phyloP scores from a whole-genome alignment of 2,888 invertebrate species.

The Drosophila barbarae region DNA sequence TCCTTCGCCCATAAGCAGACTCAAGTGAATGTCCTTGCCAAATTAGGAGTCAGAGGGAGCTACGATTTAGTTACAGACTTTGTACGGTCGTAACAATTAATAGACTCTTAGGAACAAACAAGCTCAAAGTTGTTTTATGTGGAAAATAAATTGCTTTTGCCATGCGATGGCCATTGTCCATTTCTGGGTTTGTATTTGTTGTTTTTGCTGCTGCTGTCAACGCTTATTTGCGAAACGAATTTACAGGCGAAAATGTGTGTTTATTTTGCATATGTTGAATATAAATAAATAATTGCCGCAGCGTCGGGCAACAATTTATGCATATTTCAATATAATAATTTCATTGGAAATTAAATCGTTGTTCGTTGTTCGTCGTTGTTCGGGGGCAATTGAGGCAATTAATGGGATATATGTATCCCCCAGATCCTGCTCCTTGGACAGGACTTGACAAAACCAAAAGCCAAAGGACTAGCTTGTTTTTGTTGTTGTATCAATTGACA shows the following conservation, averaged over 20 bases:
- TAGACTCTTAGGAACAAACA: conserved; percentile 24
- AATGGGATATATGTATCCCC: not conserved
- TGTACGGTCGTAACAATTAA: conserved; percentile 30
- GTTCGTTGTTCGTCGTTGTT: conserved; percentile 6
- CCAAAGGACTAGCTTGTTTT: conserved; percentile 41
- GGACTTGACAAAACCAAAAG: conserved; percentile 13
- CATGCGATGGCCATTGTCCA: conserved; percentile 14
- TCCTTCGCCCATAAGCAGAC: too few relatives aligned
- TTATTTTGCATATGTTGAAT: conserved; percentile 47
- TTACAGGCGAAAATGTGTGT: conserved; percentile 33
- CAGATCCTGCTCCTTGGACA: conserved; percentile 5
- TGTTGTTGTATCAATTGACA: conserved; percentile 76
- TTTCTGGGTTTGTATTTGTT: not conserved
- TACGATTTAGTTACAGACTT: conserved; percentile 4
- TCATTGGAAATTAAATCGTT: conserved; percentile 43
- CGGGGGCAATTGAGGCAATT: conserved; percentile 19
- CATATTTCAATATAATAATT: conserved; percentile 43
- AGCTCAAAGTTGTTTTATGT: conserved; percentile 31
- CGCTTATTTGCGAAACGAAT: conserved; percentile 37
- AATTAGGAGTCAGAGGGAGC: conserved; percentile 5
- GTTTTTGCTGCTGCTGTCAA: conserved; percentile 16
- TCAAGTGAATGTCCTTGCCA: conserved; percentile 2
- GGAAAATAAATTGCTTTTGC: conserved; percentile 41
- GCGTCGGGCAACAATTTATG: conserved; percentile 38
- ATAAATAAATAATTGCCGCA: conserved; percentile 45